Evolutionary conservation across 2,888 invertebrate genomes (phyloP).

Genomic region (Balanococcus diminutus): DNA sequence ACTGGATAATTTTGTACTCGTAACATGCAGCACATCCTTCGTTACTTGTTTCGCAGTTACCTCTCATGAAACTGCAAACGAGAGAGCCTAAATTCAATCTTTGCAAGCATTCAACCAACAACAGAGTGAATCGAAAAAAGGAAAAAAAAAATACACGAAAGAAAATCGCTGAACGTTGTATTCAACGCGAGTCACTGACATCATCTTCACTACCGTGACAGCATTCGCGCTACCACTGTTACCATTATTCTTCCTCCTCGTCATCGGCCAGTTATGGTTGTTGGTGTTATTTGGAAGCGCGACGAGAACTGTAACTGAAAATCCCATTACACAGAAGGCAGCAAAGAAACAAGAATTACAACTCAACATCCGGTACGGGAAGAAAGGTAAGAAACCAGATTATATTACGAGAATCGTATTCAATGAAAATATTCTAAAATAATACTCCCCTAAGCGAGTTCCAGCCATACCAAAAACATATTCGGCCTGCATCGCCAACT

Average conservation of each 20-base stretch:
- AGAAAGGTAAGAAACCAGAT: conserved; percentile 51
- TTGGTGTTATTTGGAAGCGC: conserved; percentile 49
- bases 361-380: conserved; percentile 52
- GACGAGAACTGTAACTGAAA: conserved; percentile 52
- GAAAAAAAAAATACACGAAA: conserved; percentile 17
- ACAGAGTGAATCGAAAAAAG: not conserved
- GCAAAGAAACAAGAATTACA: conserved; percentile 51
- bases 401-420: conserved; percentile 38
- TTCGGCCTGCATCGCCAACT: not conserved
- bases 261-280: conserved; percentile 38
- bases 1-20: not conserved
- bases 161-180: conserved; percentile 32
- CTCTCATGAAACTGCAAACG: not conserved
- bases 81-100: not conserved
- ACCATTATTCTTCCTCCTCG: conserved; percentile 32
- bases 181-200: conserved; percentile 53
- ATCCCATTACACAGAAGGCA: conserved; percentile 44
- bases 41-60: not conserved
- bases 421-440: conserved; percentile 27
- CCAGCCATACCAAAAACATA: not conserved
- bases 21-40: no score
- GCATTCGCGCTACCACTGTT: conserved; percentile 45
- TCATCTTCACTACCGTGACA: conserved; percentile 55
- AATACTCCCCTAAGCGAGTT: conserved; percentile 1
- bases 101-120: not conserved